A percentile compares a stretch with the other conserved stretches of the same genome.
Evolutionary conservation across 1,140 invertebrate genomes (phyloP).

Genomic region (Yoshiicerus persimilis): DNA sequence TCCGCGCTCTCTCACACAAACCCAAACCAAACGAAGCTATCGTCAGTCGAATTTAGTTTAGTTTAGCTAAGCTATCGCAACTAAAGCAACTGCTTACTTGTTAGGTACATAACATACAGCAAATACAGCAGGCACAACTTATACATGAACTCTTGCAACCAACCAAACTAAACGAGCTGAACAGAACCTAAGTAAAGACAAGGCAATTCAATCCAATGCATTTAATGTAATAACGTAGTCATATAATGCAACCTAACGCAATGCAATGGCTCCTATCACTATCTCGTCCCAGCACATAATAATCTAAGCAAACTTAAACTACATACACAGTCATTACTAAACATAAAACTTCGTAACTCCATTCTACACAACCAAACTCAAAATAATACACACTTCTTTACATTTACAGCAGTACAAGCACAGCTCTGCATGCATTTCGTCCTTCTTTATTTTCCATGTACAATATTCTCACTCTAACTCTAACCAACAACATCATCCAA

Average conservation of each 20-base stretch:
- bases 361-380: too few species aligned
- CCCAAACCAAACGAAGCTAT: not conserved
- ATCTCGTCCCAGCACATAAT: not conserved
- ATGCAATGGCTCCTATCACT: not conserved
- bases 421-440: too few species aligned
- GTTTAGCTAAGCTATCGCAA: not conserved
- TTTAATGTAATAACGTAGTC: not conserved
- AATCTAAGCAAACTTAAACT: not conserved
- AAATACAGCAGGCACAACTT: not conserved
- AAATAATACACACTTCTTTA: too few species aligned
- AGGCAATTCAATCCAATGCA: slow-evolving; percentile 7
- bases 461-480: too few species aligned
- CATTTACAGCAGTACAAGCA: too few species aligned
- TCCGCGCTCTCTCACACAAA: slow-evolving; percentile 26
- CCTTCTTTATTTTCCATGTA: too few species aligned
- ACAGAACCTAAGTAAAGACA: not conserved
- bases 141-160: not conserved
- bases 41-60: not conserved
- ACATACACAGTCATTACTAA: too few species aligned
- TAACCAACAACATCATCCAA: too few species aligned
- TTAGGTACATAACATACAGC: not conserved
- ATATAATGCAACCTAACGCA: not conserved
- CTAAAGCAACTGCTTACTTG: not conserved
- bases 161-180: not conserved
- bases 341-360: too few species aligned